phyloP scores from a whole-genome alignment of 2,113 vertebrate genomes.

The Platichthys flesus region DNA sequence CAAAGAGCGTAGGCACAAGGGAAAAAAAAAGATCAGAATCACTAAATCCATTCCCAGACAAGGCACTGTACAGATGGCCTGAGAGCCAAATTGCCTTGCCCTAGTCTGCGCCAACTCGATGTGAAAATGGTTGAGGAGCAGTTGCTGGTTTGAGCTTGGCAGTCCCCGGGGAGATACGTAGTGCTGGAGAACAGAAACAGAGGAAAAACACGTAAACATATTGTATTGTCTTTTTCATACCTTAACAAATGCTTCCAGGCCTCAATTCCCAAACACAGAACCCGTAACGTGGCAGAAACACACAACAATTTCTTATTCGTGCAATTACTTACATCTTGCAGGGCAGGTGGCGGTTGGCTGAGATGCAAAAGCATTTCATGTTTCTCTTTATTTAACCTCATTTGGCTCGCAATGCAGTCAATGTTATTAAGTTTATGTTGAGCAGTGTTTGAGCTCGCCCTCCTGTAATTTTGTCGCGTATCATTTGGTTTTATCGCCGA shows the following conservation, averaged over 20 bases:
- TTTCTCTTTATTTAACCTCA: constrained; percentile 5
- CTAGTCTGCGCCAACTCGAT: constrained; percentile 64
- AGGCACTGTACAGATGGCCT: constrained; percentile 73
- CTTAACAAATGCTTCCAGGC: constrained; percentile 51
- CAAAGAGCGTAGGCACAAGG: constrained; percentile 76
- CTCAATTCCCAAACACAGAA: constrained; percentile 47
- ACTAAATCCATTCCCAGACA: constrained; percentile 78
- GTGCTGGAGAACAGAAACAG: constrained; percentile 46
- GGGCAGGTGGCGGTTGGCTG: not conserved
- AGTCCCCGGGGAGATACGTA: constrained; percentile 50
- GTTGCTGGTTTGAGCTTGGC: constrained; percentile 65
- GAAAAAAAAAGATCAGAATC: constrained; percentile 79
- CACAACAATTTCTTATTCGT: constrained; percentile 22
- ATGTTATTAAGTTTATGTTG: constrained; percentile 8
- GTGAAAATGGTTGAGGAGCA: constrained; percentile 68
- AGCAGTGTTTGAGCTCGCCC: not conserved
- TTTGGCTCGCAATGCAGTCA: not conserved
- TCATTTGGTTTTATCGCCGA: not conserved
- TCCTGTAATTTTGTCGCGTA: not conserved
- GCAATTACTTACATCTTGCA: not conserved
- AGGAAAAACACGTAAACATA: constrained; percentile 55
- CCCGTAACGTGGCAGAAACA: constrained; percentile 25
- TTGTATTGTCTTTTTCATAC: constrained; percentile 55
- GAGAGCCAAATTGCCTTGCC: constrained; percentile 78
- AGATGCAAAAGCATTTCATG: constrained; percentile 14